Evolutionary conservation across 2,797 vertebrate species (phyloP).

Genomic region (Semotilus atromaculatus): DNA sequence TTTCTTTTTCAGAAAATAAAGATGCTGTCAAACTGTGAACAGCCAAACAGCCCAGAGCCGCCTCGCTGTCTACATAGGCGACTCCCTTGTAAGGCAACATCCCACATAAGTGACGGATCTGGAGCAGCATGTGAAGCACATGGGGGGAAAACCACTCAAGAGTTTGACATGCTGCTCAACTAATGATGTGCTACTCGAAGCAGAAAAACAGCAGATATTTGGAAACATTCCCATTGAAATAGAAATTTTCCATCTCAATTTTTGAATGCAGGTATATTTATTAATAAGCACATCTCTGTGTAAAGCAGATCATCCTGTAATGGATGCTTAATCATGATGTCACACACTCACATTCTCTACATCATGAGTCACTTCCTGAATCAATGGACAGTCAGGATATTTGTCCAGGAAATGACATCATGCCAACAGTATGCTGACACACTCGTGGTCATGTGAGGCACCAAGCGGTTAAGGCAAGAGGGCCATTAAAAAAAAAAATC

Average conservation of each 20-base stretch:
- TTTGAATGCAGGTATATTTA: background rate
- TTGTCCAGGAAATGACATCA: constrained; percentile 52
- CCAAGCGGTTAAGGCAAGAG: background rate
- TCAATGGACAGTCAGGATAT: constrained; percentile 45
- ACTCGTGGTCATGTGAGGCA: background rate
- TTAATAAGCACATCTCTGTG: background rate
- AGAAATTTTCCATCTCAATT: background rate
- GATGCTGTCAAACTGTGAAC: background rate
- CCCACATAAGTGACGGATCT: background rate
- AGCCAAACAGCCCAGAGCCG: background rate
- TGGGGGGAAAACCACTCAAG: background rate
- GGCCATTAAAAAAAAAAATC: no score
- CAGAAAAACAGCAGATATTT: background rate
- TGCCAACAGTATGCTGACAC: constrained; percentile 5
- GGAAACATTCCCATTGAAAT: background rate
- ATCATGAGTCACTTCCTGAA: constrained; percentile 38
- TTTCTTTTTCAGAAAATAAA: background rate
- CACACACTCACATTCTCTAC: constrained; percentile 16
- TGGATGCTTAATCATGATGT: constrained; percentile 5
- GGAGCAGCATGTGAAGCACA: constrained; percentile 8
- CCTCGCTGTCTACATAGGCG: background rate
- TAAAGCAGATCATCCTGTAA: background rate
- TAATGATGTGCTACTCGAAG: background rate
- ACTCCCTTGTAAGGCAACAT: background rate
- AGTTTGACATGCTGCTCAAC: background rate